These are phyloP conservation scores for Piaya cayana DNA, from an alignment of 2,113 vertebrate genomes.

Conservation along the genomic window DNA sequence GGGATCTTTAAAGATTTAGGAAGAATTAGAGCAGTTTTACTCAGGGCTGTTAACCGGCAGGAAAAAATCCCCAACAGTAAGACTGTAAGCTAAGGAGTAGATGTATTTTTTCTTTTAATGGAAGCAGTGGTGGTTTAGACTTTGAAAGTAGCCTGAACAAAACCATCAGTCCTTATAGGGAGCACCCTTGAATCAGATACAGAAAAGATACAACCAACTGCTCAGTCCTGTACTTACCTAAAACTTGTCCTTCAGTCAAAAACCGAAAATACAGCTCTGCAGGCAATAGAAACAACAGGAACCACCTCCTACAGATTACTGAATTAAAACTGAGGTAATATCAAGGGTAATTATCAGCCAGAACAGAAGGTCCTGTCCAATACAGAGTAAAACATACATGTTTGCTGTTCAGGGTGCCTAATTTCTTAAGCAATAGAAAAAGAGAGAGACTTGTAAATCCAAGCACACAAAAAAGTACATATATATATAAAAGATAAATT, in stretches of 20 bases:
- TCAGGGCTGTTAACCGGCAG: background rate
- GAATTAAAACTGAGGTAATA: background rate
- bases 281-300: background rate
- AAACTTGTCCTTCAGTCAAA: background rate
- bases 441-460: background rate
- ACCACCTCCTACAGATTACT: background rate
- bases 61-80: background rate
- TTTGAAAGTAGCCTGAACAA: conserved; percentile 1
- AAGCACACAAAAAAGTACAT: background rate
- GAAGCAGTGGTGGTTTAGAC: conserved; percentile 3
- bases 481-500: background rate
- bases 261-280: background rate
- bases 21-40: background rate
- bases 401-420: background rate
- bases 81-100: background rate
- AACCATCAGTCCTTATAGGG: conserved; percentile 29
- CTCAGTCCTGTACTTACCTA: background rate
- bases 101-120: background rate
- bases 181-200: background rate
- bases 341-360: background rate
- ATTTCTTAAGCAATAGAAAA: background rate
- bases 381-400: background rate
- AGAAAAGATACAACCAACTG: background rate
- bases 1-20: background rate
- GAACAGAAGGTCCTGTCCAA: background rate